Percentiles rank a stretch among this genome's conserved stretches.
phyloP scores from a whole-genome alignment of 2,113 vertebrate genomes.

The Ameiurus melas region DNA sequence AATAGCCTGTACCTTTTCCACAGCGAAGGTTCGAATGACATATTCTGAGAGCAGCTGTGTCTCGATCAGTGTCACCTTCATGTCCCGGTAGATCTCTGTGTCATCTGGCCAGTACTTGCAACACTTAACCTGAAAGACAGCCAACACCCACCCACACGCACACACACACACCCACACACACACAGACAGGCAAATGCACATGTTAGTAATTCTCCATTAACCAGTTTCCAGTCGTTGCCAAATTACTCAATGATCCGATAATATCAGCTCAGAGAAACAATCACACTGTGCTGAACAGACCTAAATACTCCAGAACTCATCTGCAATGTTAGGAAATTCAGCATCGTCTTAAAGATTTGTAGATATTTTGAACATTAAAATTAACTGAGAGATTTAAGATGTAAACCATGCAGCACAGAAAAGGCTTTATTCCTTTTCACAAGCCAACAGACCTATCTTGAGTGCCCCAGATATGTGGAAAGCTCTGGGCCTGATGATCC shows the following conservation, averaged over 20 bases:
- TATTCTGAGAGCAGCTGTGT: slow-evolving; percentile 98
- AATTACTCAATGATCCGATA: slow-evolving; percentile 8
- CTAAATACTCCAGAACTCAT: background rate
- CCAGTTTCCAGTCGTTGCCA: slow-evolving; percentile 20
- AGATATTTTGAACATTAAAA: background rate
- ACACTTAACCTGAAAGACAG: slow-evolving; percentile 85
- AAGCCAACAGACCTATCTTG: background rate
- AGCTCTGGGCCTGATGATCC: slow-evolving; percentile 42
- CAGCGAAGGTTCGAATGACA: slow-evolving; percentile 93
- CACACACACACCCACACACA: slow-evolving; percentile 22
- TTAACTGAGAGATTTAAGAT: background rate
- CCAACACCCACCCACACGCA: slow-evolving; percentile 32
- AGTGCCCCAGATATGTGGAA: slow-evolving; percentile 42
- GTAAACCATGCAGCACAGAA: background rate
- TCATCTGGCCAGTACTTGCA: slow-evolving; percentile 99
- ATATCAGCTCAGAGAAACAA: background rate
- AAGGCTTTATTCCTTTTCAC: background rate
- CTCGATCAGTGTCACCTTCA: slow-evolving; percentile 97
- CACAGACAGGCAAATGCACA: slow-evolving; percentile 6
- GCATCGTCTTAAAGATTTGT: background rate
- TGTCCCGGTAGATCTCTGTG: slow-evolving; percentile 96
- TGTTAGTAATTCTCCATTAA: slow-evolving; percentile 28
- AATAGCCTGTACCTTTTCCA: slow-evolving; percentile 86
- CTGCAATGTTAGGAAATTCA: background rate
- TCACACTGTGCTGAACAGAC: background rate